Percentiles rank a stretch among this genome's conserved stretches.
Evolutionary conservation across 2,888 invertebrate genomes (phyloP).

Genomic region (Caenorhabditis sinica): DNA sequence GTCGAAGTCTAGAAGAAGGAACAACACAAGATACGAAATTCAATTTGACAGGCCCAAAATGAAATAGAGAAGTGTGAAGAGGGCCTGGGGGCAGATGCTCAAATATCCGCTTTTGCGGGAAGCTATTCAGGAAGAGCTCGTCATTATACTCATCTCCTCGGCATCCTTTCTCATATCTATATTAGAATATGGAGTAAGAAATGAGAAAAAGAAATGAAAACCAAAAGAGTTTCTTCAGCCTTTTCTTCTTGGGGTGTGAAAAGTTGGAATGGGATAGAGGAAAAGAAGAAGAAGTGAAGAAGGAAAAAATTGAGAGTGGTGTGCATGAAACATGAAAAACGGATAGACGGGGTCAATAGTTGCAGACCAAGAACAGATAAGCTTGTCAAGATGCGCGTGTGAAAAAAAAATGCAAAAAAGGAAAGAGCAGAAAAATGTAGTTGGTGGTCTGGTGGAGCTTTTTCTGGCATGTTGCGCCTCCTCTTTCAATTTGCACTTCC

Average conservation of each 20-base stretch:
- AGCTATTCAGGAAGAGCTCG: constrained; percentile 63
- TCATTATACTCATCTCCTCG: constrained; percentile 61
- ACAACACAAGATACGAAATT: constrained; percentile 62
- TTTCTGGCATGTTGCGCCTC: constrained; percentile 43
- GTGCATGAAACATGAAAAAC: constrained; percentile 51
- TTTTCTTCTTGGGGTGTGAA: constrained; percentile 40
- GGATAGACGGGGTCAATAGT: constrained; percentile 59
- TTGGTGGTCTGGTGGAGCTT: constrained; percentile 42
- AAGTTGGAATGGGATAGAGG: constrained; percentile 32
- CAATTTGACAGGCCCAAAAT: constrained; percentile 62
- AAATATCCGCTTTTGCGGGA: constrained; percentile 70
- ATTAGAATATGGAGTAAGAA: constrained; percentile 49
- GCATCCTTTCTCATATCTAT: constrained; percentile 56
- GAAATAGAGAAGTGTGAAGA: constrained; percentile 67
- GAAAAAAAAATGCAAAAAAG: constrained; percentile 58
- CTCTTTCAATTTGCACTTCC: constrained; percentile 43
- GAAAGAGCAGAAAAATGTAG: constrained; percentile 55
- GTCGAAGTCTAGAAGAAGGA: constrained; percentile 48
- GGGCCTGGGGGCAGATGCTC: constrained; percentile 66
- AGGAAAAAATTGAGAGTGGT: constrained; percentile 30
- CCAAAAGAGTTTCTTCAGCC: constrained; percentile 5
- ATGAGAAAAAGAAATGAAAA: constrained; percentile 27
- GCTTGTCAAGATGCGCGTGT: constrained; percentile 61
- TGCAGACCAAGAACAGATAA: constrained; percentile 63
- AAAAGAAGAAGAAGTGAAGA: not conserved